These are phyloP conservation scores for Molanna angustata DNA, from an alignment of 2,888 invertebrate genomes.

Conservation along the genomic window DNA sequence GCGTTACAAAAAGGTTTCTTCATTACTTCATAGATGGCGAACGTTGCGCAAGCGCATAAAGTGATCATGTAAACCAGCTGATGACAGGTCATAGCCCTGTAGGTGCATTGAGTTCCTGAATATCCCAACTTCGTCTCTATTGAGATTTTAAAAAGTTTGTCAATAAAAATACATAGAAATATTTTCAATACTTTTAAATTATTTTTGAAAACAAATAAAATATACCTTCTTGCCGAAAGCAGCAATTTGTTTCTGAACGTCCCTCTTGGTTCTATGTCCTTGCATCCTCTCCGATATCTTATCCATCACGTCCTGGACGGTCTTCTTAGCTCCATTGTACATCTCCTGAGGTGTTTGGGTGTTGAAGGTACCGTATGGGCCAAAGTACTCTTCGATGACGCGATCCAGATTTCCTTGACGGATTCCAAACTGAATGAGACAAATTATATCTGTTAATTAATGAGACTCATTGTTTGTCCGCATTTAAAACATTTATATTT, in stretches of 20 bases:
- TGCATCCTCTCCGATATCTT: slow-evolving; percentile 21
- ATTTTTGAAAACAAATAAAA: no score
- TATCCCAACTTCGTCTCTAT: no score
- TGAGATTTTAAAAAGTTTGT: background rate
- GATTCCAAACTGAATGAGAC: slow-evolving; percentile 53
- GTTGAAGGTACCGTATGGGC: slow-evolving; percentile 64
- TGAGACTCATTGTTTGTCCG: no score
- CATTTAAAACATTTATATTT: no score
- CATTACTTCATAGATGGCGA: no score
- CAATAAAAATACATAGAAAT: background rate
- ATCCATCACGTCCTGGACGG: slow-evolving; percentile 34
- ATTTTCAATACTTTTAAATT: background rate
- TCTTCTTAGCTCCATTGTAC: slow-evolving; percentile 41
- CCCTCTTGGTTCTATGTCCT: slow-evolving; percentile 23
- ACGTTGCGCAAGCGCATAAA: no score
- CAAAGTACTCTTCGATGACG: slow-evolving; percentile 71
- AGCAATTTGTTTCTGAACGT: slow-evolving; percentile 18
- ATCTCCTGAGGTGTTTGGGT: slow-evolving; percentile 47
- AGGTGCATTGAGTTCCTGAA: no score
- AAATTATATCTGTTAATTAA: no score
- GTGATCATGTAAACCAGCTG: no score
- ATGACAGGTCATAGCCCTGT: no score
- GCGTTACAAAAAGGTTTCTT: no score
- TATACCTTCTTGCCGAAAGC: slow-evolving; percentile 23
- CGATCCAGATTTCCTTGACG: slow-evolving; percentile 78